phyloP scores from a whole-genome alignment of 2,113 vertebrate species.

The Thomomys bottae region DNA sequence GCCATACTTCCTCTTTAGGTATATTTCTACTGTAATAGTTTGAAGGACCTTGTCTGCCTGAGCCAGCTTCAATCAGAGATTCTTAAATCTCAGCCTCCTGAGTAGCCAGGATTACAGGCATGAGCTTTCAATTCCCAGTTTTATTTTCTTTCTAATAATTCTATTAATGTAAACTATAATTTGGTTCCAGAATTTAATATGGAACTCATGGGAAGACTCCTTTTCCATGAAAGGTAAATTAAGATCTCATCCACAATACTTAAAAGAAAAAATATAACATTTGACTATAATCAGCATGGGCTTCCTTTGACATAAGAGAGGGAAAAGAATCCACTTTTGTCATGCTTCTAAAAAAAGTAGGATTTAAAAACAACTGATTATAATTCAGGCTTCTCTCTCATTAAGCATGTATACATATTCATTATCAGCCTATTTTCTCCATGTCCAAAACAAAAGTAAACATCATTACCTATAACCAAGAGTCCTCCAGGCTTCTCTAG shows the following conservation, averaged over 20 bases:
- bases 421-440: not conserved
- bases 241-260: conserved; percentile 12
- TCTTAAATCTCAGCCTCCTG: too few species aligned
- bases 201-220: not conserved
- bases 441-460: not conserved
- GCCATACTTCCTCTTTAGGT: too few species aligned
- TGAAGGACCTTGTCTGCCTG: too few species aligned
- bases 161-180: conserved; percentile 37
- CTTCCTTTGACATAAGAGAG: not conserved
- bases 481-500: not conserved
- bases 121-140: too few species aligned
- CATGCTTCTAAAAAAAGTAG: not conserved
- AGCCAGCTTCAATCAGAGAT: too few species aligned
- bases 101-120: too few species aligned
- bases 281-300: conserved; percentile 14
- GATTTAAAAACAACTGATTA: conserved; percentile 13
- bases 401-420: not conserved
- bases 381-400: conserved; percentile 18
- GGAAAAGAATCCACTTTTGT: not conserved
- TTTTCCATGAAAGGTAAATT: conserved; percentile 29
- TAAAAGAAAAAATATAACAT: conserved; percentile 55
- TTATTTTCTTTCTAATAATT: not conserved
- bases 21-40: too few species aligned
- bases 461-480: not conserved
- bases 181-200: not conserved